Evolutionary conservation across 2,113 vertebrate genomes (phyloP), one percentile per base, ranked within the genome.

Genomic region (Prolemur simus): DNA sequence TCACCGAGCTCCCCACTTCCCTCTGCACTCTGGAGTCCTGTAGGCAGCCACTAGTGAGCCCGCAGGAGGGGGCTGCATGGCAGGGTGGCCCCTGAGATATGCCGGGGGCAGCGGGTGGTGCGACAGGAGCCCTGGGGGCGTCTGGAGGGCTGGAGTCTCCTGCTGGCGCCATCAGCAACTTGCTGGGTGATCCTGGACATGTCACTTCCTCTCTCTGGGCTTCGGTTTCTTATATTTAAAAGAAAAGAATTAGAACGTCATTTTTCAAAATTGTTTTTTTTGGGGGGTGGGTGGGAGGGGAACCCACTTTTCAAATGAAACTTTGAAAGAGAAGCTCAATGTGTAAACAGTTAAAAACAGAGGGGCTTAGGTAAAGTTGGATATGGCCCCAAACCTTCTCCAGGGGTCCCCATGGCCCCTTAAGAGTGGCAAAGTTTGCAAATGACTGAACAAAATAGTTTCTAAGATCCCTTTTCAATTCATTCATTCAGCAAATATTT

Each of bases 301-400:
- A 29, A 29, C 32, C 21, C 47, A 10, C 11, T 89, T 80, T 78
- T 49, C 23, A 49, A 68, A 18, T 64, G 54, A 74, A 49, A 74
- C 8, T 92, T 80, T 64, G 69, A 76, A 93, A 94, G 32, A 39
- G 37, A 94, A 96, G 21, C 17, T 13, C 7, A 34, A 3, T 29
- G 15, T 25, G 52, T 5, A n/a, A 69, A 37, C 5, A 27, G 58
- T 37, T 66, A 66, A 71, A 88, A 37, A 23, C 8, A 23, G 60
- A 86, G 32, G 17, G 17, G 25, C 8, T 42, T 13, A 23, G n/a
- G 52, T 15, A 3, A 4, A 17, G 52, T 0, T 25, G 37, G 23
- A 11, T 0, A 0, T 0, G 3, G 14, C 5, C 47, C 14, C n/a
- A 4, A 34, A 5, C 4, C 7, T 39, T 60, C 47, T 20, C 29